These are phyloP conservation scores for Apostichopus californicus DNA, from an alignment of 35 echinoderm and acorn worm genomes.

Conservation along the genomic window DNA sequence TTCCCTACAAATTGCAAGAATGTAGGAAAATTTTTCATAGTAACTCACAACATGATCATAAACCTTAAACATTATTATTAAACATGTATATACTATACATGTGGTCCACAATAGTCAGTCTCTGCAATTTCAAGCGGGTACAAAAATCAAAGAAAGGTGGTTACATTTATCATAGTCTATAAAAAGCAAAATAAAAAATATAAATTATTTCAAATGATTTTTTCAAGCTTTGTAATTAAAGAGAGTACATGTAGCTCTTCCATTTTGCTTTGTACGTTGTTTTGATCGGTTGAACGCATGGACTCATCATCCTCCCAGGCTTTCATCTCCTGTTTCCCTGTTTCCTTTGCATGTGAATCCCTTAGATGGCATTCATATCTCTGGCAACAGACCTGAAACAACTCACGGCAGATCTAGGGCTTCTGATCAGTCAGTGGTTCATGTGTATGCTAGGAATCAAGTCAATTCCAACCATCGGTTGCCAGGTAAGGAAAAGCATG, in stretches of 20 bases:
- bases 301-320: background rate
- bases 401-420: background rate
- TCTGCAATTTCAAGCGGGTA: no score
- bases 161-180: no score
- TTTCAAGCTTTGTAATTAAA: slow-evolving; percentile 10
- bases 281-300: background rate
- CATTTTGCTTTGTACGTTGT: background rate
- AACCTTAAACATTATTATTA: no score
- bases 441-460: slow-evolving; percentile 11
- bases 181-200: no score
- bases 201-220: background rate
- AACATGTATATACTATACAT: no score
- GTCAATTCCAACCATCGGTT: background rate
- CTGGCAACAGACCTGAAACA: background rate
- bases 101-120: no score
- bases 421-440: background rate
- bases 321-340: background rate
- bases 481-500: background rate
- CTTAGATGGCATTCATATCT: background rate
- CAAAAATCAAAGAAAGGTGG: no score
- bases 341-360: slow-evolving; percentile 13
- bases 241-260: background rate
- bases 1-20: no score
- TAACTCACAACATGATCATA: no score
- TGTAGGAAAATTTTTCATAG: no score